Base-by-base conservation (phyloP, 2,797 vertebrate species). In the Cheirogaleus major region DNA sequence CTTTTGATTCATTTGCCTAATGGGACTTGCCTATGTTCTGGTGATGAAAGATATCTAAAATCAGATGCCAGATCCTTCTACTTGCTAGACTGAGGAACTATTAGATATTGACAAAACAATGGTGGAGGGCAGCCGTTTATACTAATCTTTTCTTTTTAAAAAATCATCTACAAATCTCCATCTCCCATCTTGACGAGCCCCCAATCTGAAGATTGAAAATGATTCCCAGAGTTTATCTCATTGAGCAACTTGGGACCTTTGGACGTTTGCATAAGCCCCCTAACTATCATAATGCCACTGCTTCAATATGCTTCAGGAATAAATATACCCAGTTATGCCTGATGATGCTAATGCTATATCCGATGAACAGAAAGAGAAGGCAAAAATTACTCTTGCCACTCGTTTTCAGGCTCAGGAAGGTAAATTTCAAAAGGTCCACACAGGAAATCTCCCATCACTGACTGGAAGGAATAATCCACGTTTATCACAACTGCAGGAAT, bases 41-140 rank as follows among this genome's bases (percentile, higher is more conserved):
- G 52, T 95, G 80, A 94, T 91, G 85, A 97, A 93, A 96, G 70
- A 95, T 45, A 89, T 25, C 57, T 95, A 82, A 94, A 95, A 93
- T 79, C 41, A 80, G 61, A 88, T 67, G 75, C 41, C 43, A 95
- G 69, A 95, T 63, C 32, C 59, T 89, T 87, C 23, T 48, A 84
- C 25, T 83, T 85, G 41, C 55, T 82, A 80, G 81, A 91, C 13
- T 72, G 32, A 50, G 48, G 52, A 95, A 70, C 17, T 89, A 93
- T 76, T 41, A 63, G 69, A 88, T 35, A 82, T 8, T 35, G 23
- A 22, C 91, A 70, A 91, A 90, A 80, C 55, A 83, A 35, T 59
- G 25, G 20, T 67, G 38, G 75, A 73, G 20, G 32, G 25, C 14
- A 57, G 52, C 61, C 43, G 89, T 32, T 96, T 82, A 76, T 13